A percentile compares a stretch with the other conserved stretches of the same genome.
Evolutionary conservation across 2,113 vertebrate genomes (phyloP).

Genomic region (Mormoops blainvillei): DNA sequence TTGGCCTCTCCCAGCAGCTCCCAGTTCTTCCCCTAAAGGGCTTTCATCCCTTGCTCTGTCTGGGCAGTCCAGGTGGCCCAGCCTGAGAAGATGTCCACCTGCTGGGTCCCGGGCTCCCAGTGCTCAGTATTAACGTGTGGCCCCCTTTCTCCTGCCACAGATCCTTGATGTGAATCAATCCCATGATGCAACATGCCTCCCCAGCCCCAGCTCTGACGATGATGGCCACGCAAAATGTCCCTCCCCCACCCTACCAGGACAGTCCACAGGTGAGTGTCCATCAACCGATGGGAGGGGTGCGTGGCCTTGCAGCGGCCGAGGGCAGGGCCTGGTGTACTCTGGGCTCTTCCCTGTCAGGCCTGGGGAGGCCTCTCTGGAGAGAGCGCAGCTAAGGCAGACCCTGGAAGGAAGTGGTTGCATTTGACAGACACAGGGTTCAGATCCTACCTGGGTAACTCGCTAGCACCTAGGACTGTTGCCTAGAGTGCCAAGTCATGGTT

Average conservation of each 20-base stretch:
- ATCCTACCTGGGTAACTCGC: neutral
- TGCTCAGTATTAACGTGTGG: conserved; percentile 31
- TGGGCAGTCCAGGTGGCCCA: neutral
- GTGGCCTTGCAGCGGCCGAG: neutral
- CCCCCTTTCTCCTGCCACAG: conserved; percentile 76
- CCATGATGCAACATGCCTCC: conserved; percentile 99
- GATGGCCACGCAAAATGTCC: conserved; percentile 99
- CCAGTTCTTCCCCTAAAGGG: neutral
- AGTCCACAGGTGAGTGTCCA: conserved; percentile 91
- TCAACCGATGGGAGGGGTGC: neutral
- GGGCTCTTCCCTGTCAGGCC: neutral
- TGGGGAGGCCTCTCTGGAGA: neutral
- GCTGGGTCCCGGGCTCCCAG: neutral
- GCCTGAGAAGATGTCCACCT: neutral
- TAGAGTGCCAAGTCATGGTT: neutral
- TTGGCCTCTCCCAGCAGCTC: neutral
- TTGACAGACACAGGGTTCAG: neutral
- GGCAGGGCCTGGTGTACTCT: neutral
- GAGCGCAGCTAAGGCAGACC: neutral
- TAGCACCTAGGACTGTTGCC: neutral
- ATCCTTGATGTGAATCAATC: conserved; percentile 96
- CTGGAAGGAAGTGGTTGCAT: neutral
- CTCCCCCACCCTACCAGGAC: conserved; percentile 98
- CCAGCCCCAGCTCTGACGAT: conserved; percentile 96
- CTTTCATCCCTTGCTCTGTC: neutral